Evolutionary conservation across 2,113 vertebrate genomes (phyloP), one percentile per base, ranked within the genome.

Genomic region (Pteruthius melanotis): DNA sequence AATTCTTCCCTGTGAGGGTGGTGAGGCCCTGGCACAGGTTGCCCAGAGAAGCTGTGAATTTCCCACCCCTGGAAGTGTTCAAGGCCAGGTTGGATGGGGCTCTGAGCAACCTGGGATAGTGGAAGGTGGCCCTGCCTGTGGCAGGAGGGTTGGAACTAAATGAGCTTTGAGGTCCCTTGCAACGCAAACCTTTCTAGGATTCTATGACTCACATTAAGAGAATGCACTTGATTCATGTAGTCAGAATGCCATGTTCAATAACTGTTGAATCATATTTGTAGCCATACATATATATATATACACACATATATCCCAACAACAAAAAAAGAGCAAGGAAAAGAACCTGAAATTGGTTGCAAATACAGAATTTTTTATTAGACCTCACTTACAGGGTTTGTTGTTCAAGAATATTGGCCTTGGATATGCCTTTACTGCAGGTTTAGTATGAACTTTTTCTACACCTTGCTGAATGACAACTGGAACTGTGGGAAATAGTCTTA

Each of bases 101-200:
- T 59, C 15, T 19, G 60, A 66, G 37, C 22, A 50, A 3, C 2
- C 5, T 52, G 59, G 33, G 1, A 0, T 6, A 4, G 22, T 9
- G 68, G 12, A 2, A 81, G 11, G 4, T 57, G 44, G 33, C 37
- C 12, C 44, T 44, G 31, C 5, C 12, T 11, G 3, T 27, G 44
- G 31, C 31, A 72, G 15, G 20, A 6, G 16, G 10, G 10, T 2
- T 74, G 33, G 0, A 37, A 59, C 1, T 1, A 28, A 18, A 17
- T 5, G 33, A 44, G 28, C 0, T 65, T 44, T 37, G 20, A 57
- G 10, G 20, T 24, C 15, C 4, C 2, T 66, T 65, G 52, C 52
- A 65, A 16, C 18, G 37, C 52, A 59, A 15, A 15, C 22, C 39
- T 28, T 52, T 59, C 33, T 19, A 88, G 31, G 35, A 42, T 27